Percentiles rank a stretch among this genome's conserved stretches.
These are phyloP conservation scores for Sericinus montela DNA, from an alignment of 2,888 invertebrate species.

Conservation along the genomic window DNA sequence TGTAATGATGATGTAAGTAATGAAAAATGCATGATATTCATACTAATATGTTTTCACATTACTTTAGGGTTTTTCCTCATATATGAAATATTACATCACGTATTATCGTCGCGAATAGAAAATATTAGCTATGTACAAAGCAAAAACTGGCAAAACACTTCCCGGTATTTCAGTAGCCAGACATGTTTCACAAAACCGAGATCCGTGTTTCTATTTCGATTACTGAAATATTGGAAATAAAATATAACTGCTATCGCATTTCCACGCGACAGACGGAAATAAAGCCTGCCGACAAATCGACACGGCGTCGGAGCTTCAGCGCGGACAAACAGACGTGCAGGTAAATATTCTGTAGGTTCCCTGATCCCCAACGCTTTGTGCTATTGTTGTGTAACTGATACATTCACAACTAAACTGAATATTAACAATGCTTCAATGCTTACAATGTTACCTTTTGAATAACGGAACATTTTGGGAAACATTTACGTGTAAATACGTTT, in stretches of 20 bases:
- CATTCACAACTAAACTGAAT: background rate
- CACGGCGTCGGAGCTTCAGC: slow-evolving; percentile 24
- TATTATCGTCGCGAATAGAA: slow-evolving; percentile 6
- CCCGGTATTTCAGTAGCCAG: slow-evolving; percentile 12
- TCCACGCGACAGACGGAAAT: slow-evolving; percentile 72
- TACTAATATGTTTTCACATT: too few relatives aligned
- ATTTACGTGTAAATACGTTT: too few relatives aligned
- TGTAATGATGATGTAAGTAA: too few relatives aligned
- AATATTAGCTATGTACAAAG: slow-evolving; percentile 9
- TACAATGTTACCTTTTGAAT: too few relatives aligned
- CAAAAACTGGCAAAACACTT: slow-evolving; percentile 6
- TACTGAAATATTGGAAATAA: slow-evolving; percentile 55
- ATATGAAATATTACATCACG: too few relatives aligned
- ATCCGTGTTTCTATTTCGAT: slow-evolving; percentile 58
- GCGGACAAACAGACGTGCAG: slow-evolving; percentile 22
- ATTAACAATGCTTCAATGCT: too few relatives aligned
- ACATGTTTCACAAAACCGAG: slow-evolving; percentile 22
- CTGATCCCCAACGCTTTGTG: slow-evolving; percentile 15
- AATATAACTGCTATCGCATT: slow-evolving; percentile 68
- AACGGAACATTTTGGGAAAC: too few relatives aligned
- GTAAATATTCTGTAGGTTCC: slow-evolving; percentile 17
- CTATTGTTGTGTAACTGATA: slow-evolving; percentile 14
- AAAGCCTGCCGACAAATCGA: slow-evolving; percentile 61
- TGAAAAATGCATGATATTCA: too few relatives aligned
- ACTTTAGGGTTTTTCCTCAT: too few relatives aligned